phyloP scores from a whole-genome alignment of 2,888 invertebrate species.

The Cyrtodaria siliqua region DNA sequence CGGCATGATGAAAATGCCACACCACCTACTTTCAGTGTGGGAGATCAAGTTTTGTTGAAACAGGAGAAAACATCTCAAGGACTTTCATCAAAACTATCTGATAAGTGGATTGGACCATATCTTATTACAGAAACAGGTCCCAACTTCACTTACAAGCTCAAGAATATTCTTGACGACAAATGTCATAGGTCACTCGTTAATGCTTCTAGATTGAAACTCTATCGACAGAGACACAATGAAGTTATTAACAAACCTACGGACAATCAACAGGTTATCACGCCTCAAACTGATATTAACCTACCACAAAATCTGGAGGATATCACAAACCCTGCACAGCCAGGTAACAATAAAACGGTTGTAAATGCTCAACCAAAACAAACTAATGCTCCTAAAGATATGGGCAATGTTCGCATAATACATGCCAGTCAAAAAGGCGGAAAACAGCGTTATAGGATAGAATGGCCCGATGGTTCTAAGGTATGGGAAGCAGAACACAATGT shows the following conservation, averaged over 20 bases:
- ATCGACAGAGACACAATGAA: slow-evolving; percentile 1
- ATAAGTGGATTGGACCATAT: slow-evolving; percentile 22
- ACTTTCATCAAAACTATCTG: slow-evolving; percentile 10
- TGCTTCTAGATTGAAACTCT: slow-evolving; percentile 21
- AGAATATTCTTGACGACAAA: slow-evolving; percentile 2
- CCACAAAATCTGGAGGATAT: not conserved
- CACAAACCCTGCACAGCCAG: not conserved
- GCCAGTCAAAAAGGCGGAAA: slow-evolving; percentile 15
- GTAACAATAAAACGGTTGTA: not conserved
- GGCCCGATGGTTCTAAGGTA: slow-evolving; percentile 19
- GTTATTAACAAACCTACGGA: not conserved
- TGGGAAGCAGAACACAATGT: slow-evolving; percentile 23
- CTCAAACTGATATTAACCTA: not conserved
- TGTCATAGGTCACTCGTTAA: not conserved
- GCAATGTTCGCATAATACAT: slow-evolving; percentile 15
- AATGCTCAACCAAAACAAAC: not conserved
- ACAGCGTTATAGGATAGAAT: slow-evolving; percentile 22
- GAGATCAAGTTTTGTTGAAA: not conserved
- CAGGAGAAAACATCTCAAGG: not conserved
- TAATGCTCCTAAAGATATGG: not conserved
- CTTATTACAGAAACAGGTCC: slow-evolving; percentile 20
- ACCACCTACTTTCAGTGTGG: not conserved
- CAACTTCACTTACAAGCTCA: slow-evolving; percentile 26
- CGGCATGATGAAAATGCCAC: not conserved
- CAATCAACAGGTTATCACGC: not conserved